Evolutionary conservation across 2,113 vertebrate genomes (phyloP), one percentile per base, ranked within the genome.

Genomic region (Misgurnus mizolepis): DNA sequence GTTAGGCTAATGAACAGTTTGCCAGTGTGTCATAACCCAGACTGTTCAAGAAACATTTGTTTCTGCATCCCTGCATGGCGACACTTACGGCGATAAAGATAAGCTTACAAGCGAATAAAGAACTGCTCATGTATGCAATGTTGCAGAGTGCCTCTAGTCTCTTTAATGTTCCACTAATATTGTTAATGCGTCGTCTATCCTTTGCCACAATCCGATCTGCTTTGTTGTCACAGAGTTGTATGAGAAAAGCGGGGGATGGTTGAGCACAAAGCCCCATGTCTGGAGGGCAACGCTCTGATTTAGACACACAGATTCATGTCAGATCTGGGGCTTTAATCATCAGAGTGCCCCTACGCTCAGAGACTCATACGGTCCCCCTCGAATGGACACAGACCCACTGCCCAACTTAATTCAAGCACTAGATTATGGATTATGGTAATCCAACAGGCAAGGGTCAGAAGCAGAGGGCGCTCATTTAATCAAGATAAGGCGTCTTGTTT

Each of bases 391-490:
- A 65, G 49, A 72, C 41, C 49, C 86, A 88, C 86, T 81, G 67
- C 70, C n/a, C 69, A 82, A 41, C 78, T 9, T 71, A 82, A 65
- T 67, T 76, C 58, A 27, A 82, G 76, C 64, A 76, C 76, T 84
- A 90, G 89, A 91, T 91, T 91, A 91, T 86, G 85, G 89, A 92
- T 92, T 91, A 90, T 74, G 83, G 81, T 91, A 92, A 92, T 89
- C 88, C 85, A 81, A 67, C 67, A 55, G 76, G 67, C 71, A 83
- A 75, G 71, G 56, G 58, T 43, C 3, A 22, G 60, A 67, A 34
- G 41, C 56, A 17, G 39, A 71, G 66, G 18, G 78, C 75, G 43
- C 70, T 84, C 82, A 85, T 87, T 83, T 76, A 86, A 82, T 84
- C 61, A 80, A 66, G 76, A 40, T 65, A 86, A 76, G 68, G 62